Evolutionary conservation across 92 coral and sea anemone genomes (phyloP), one percentile per base, ranked within the genome.

Genomic region (Porites rus): DNA sequence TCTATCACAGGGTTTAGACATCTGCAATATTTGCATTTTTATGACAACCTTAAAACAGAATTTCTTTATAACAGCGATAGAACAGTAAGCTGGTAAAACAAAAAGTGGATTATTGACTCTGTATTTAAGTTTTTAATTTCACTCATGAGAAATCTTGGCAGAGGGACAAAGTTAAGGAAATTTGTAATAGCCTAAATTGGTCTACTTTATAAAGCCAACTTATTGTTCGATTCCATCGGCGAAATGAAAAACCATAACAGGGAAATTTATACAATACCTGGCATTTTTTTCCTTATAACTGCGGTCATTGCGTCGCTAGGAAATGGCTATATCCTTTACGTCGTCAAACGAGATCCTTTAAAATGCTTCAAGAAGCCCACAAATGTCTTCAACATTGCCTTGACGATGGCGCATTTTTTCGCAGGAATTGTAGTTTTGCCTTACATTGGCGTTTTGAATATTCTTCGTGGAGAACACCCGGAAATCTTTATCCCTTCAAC

Each of bases 301-400:
- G 81, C 64, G 7, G 46, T 74, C 10, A 9, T 74, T 74, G 81
- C 81, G 14, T n/a, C 88, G 21, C n/a, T 52, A 38, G 81, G 88
- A 63, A 84, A 84, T 24, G 52, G 81, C 54, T 75, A 63, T 74
- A 63, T 84, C n/a, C 81, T 84, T 73, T 84, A 74, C 66, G 71
- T 84, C 66, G 88, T 84, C 65, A 84, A 74, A 7, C 64, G 88
- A 70, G 88, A 84, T 53, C 88, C 88, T 52, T 67, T 84, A 74
- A 84, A 84, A 19, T 84, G 88, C 52, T 74, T 84, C 22, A 84
- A 84, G 28, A 84, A 75, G 65, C 88, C 88, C 2, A 84, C 88
- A 24, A 84, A 84, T 50, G 65, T 75, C 8, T 75, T 84, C 70
- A 76, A 74, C 73, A 76, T 74, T 52, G 52, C 80, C 14, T 62